These are phyloP conservation scores for Oceanodroma leucorhoa DNA, from an alignment of 2,797 vertebrate species.

Conservation along the genomic window DNA sequence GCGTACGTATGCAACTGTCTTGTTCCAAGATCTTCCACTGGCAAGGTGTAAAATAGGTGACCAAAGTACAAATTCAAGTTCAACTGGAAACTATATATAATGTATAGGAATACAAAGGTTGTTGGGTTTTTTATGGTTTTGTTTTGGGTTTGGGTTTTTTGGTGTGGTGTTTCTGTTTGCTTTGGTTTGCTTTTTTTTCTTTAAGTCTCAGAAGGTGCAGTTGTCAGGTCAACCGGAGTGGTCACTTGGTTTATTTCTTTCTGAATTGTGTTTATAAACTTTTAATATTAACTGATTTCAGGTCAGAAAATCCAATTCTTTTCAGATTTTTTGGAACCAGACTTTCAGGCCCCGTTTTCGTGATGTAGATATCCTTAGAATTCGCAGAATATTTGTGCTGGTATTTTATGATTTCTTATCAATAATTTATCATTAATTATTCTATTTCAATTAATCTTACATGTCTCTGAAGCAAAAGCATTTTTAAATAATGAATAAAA, in stretches of 20 bases:
- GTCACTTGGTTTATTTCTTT: not conserved
- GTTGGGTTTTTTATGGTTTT: not conserved
- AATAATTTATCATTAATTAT: constrained; percentile 2
- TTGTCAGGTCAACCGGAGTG: not conserved
- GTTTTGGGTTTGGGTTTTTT: not conserved
- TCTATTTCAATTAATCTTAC: not conserved
- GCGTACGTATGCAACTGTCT: rapidly evolving
- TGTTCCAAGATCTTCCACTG: not conserved
- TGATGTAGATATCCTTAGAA: not conserved
- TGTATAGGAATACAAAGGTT: not conserved
- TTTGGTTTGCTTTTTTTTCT: not conserved
- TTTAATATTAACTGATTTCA: not conserved
- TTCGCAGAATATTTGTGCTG: not conserved
- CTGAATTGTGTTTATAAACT: not conserved
- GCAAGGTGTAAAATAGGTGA: not conserved
- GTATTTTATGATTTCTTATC: not conserved
- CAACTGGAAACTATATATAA: not conserved
- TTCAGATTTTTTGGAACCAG: not conserved
- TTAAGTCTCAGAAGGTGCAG: not conserved
- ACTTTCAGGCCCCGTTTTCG: not conserved
- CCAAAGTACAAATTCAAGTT: not conserved
- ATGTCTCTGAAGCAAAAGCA: not conserved
- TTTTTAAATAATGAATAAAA: not conserved
- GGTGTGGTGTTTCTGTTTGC: not conserved
- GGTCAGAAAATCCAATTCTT: not conserved